Conservation (phyloP, 37 sponge, comb jelly and placozoan species). For the Sycon ciliatum region DNA sequence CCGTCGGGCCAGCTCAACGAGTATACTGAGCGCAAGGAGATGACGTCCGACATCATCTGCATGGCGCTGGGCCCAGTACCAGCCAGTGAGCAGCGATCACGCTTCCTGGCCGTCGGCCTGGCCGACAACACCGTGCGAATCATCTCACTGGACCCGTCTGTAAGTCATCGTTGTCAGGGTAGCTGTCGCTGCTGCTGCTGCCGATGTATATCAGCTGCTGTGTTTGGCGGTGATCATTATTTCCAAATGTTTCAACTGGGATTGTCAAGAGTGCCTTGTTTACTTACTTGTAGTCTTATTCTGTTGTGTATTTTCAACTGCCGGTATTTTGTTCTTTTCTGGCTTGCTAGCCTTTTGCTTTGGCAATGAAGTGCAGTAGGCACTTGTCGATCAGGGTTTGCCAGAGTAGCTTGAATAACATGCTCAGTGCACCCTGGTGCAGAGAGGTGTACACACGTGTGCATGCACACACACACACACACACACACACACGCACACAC, state of each 20-base stretch:
- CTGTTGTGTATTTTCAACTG: too few relatives aligned
- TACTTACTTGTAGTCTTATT: too few relatives aligned
- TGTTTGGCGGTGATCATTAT: background rate
- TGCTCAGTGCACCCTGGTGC: too few relatives aligned
- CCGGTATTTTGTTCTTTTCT: too few relatives aligned
- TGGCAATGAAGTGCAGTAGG: too few relatives aligned
- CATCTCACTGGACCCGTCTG: slow-evolving; percentile 87
- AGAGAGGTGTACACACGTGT: too few relatives aligned
- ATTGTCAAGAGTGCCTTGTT: too few relatives aligned
- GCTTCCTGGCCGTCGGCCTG: slow-evolving; percentile 94
- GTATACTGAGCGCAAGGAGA: slow-evolving; percentile 93
- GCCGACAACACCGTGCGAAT: slow-evolving; percentile 91
- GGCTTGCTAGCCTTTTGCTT: too few relatives aligned
- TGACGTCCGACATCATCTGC: slow-evolving; percentile 81
- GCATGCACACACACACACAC: too few relatives aligned
- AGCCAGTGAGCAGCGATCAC: slow-evolving; percentile 79
- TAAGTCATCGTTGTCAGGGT: slow-evolving; percentile 26
- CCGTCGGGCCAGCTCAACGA: slow-evolving; percentile 94
- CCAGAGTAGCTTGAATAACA: too few relatives aligned
- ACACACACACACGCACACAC: too few relatives aligned
- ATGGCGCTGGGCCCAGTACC: slow-evolving; percentile 91
- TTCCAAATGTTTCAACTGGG: background rate
- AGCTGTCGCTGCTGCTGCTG: background rate
- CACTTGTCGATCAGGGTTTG: too few relatives aligned
- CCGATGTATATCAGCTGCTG: background rate